Base-by-base conservation (phyloP, 2,797 vertebrate genomes). In the Cryptoblepharus egeriae region DNA sequence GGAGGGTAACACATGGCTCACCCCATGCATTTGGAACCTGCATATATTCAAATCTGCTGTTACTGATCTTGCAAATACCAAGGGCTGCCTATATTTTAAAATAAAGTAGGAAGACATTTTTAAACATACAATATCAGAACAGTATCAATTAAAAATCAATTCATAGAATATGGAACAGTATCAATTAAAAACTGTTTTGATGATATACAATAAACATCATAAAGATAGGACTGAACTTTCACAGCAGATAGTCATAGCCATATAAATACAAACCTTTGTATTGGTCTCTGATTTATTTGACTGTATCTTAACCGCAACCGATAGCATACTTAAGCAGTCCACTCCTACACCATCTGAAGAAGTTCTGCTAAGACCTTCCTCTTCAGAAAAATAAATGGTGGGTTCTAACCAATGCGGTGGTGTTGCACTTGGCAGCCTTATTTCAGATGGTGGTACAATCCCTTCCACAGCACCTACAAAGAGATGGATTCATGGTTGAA, bases 361-460 rank as follows among this genome's bases (percentile, higher is more conserved):
- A 18, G 96, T 94, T 82, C 95, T 96, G 35, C 95, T 96, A 42
- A 97, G 92, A 22, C 96, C 93, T 0, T 97, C 97, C 90, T 96
- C 96, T 87, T 99, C 98, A 37, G 97, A 98, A 55, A 97, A 97
- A 89, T 97, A 99, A 92, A 99, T 95, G 65, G 97, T 97, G 22
- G 98, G 97, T 88, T 99, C 99, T 88, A 99, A 93, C 98, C 98
- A 99, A 42, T 98, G 98, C 24, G 98, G 98, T 76, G 96, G 97
- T 2, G 96, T 97, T 80, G 96, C 95, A 91, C 95, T 97, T 39
- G 98, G 98, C 79, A 99, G 91, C 75, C 96, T 97, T 30, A 97
- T 89, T 77, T 98, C 98, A 79, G 94, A 94, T 13, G 93, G 93
- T 18, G 95, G 89, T 9, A 96, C 80, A 0, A 93, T 89, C 72